Evolutionary conservation across 2,113 vertebrate genomes (phyloP), one percentile per base, ranked within the genome.

Genomic region (Romanogobio albipinnatus): DNA sequence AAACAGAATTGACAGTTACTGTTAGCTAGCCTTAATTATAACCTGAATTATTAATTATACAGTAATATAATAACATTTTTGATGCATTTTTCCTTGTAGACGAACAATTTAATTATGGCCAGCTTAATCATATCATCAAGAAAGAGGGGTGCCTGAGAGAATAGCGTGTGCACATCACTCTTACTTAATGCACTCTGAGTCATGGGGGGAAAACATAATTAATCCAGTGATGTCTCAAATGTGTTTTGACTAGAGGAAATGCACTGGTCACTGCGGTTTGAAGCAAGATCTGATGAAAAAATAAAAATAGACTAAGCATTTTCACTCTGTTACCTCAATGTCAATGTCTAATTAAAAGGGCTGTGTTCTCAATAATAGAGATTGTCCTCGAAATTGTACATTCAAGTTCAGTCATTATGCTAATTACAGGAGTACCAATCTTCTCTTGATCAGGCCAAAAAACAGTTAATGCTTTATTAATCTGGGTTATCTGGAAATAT

Each of bases 171-270:
- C 33, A 39, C 33, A 68, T 70, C 17, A 70, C 8, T 22, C 66
- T 70, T 10, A 36, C 9, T 39, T 75, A 75, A 75, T 75, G 45
- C 45, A 75, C 24, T 19, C 64, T 64, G 43, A 81, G n/a, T 80
- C 58, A 79, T 11, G 33, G 17, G 36, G 1, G 3, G 17, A 70
- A 70, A 39, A 22, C 15, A 68, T 68, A 39, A 70, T 70, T 68
- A 70, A 70, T 70, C 33, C 66, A 70, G 66, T 17, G 17, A 70
- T 70, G 33, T 70, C 33, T 70, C 33, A 70, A 39, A 70, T 70
- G 33, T 33, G 3, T 29, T 59, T 74, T 83, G 22, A 74, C 49
- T 74, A 15, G 33, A 83, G 53, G 36, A 76, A 33, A 76, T 76
- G 49, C 26, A 33, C 47, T 9, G 45, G 14, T 76, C 74, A 76